Evolutionary conservation across 2,888 invertebrate species (phyloP).

Genomic region (Leucoptera coffeella): DNA sequence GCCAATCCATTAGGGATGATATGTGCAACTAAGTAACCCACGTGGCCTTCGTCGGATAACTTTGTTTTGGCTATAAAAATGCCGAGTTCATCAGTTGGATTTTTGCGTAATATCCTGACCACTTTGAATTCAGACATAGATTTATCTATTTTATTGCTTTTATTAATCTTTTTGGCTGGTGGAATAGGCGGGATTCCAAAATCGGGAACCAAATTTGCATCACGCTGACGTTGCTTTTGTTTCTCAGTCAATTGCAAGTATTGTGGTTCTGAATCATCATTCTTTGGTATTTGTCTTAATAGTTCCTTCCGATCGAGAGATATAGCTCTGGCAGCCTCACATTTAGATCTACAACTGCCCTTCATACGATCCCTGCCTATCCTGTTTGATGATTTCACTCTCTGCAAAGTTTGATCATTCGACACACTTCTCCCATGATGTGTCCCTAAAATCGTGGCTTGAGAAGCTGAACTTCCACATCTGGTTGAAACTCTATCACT

Average conservation of each 20-base stretch:
- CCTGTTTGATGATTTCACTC: slow-evolving; percentile 28
- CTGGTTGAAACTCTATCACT: slow-evolving; percentile 47
- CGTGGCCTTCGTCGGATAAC: slow-evolving; percentile 50
- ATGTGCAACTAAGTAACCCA: slow-evolving; percentile 65
- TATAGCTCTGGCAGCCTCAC: slow-evolving; percentile 44
- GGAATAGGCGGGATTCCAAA: slow-evolving; percentile 46
- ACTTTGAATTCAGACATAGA: slow-evolving; percentile 30
- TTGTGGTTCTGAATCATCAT: slow-evolving; percentile 30
- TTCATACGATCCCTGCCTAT: slow-evolving; percentile 32
- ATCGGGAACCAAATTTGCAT: slow-evolving; percentile 23
- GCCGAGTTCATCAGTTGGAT: slow-evolving; percentile 59
- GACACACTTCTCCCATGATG: slow-evolving; percentile 44
- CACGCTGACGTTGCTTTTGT: slow-evolving; percentile 42
- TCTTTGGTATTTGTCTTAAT: slow-evolving; percentile 39
- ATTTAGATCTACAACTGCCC: slow-evolving; percentile 21
- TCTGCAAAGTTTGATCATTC: slow-evolving; percentile 37
- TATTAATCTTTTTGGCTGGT: slow-evolving; percentile 29
- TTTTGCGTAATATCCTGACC: slow-evolving; percentile 51
- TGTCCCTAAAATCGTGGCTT: slow-evolving; percentile 23
- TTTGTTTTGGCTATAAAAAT: slow-evolving; percentile 66
- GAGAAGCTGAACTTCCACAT: slow-evolving; percentile 48
- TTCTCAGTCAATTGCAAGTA: slow-evolving; percentile 42
- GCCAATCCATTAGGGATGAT: slow-evolving; percentile 65
- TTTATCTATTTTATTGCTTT: slow-evolving; percentile 22
- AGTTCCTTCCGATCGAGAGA: slow-evolving; percentile 52